Evolutionary conservation across 2,797 vertebrate species (phyloP).

Genomic region (Eulemur coronatus): DNA sequence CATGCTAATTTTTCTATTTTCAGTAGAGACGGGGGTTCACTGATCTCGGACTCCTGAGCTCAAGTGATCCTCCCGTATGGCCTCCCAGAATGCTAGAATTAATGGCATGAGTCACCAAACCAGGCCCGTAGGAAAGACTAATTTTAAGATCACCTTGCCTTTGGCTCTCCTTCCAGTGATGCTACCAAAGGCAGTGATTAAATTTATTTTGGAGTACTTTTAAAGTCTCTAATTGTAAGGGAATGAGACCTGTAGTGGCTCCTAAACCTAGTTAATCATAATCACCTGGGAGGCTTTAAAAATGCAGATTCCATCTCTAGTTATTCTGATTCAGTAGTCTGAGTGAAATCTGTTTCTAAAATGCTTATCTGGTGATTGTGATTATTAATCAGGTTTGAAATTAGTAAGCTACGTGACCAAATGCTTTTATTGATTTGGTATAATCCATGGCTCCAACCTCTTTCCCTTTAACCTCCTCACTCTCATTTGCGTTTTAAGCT

Average conservation of each 20-base stretch:
- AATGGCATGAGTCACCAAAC: no score
- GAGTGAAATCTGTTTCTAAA: slow-evolving; percentile 2
- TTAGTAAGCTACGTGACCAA: background rate
- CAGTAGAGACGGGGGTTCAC: no score
- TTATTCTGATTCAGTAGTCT: background rate
- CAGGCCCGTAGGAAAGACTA: background rate
- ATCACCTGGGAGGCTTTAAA: background rate
- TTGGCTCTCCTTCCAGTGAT: background rate
- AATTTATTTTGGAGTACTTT: background rate
- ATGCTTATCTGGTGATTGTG: background rate
- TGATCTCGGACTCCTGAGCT: no score
- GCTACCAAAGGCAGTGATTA: slow-evolving; percentile 5
- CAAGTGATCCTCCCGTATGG: no score
- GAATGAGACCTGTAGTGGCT: background rate
- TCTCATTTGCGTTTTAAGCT: background rate
- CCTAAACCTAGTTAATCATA: background rate
- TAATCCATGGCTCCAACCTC: background rate
- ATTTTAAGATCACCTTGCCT: background rate
- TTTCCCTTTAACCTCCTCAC: background rate
- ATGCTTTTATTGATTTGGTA: background rate
- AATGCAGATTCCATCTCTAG: background rate
- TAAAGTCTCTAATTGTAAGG: background rate
- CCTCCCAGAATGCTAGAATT: no score
- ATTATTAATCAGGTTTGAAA: background rate
- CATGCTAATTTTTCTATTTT: no score